Conservation (phyloP, 2,888 invertebrate species). For the Unio pictorum region DNA sequence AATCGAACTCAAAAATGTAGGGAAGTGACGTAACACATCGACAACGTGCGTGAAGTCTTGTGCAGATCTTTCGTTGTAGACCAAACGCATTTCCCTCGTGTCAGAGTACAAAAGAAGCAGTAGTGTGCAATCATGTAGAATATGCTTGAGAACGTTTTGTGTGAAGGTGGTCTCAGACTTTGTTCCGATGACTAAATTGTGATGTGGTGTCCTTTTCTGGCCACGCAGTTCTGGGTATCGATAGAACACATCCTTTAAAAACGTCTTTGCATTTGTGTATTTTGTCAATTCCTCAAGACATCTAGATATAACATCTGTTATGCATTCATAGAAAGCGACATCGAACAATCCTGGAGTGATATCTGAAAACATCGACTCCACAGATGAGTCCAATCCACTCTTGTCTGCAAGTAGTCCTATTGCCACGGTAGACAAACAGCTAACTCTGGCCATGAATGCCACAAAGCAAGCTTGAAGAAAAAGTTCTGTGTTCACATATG, state of each 20-base stretch:
- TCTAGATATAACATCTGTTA: conserved; percentile 16
- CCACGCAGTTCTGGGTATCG: conserved; percentile 42
- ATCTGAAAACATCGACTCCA: conserved; percentile 29
- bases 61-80: conserved; percentile 38
- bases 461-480: conserved; percentile 36
- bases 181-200: conserved; percentile 47
- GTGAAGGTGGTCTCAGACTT: neutral
- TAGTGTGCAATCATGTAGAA: conserved; percentile 44
- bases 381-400: conserved; percentile 15
- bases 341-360: conserved; percentile 40
- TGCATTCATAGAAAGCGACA: conserved; percentile 21
- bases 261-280: conserved; percentile 28
- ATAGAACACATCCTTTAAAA: conserved; percentile 43
- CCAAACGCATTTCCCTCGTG: conserved; percentile 22
- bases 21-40: conserved; percentile 44
- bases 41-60: conserved; percentile 38
- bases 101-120: conserved; percentile 31
- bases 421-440: conserved; percentile 35
- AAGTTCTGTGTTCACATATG: conserved; percentile 1
- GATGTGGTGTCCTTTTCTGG: conserved; percentile 35
- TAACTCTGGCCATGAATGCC: conserved; percentile 44
- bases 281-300: conserved; percentile 18
- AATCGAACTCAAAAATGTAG: conserved; percentile 40
- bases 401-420: conserved; percentile 44
- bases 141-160: conserved; percentile 4